Base-by-base conservation (phyloP, 1,140 invertebrate genomes). In the Stegodyphus dumicola region DNA sequence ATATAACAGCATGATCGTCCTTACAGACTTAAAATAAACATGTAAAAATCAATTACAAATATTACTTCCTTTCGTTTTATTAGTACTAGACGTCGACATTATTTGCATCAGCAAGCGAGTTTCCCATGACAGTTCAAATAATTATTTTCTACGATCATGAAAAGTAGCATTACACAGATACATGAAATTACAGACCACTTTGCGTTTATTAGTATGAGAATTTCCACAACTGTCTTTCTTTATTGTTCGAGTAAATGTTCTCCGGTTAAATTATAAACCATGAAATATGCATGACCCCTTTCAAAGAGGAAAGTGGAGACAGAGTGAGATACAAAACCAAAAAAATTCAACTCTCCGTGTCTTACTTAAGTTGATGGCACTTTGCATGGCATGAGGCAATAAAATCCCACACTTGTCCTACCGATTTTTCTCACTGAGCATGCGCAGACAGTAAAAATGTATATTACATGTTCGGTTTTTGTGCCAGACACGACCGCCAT, bases 341-440 rank as follows among this genome's bases (percentile, higher is more conserved):
- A 33, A 33, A 33, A 33, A 33, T 1, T 33, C 33, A 33, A 3
- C 33, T 33, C 33, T 33, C 33, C 33, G 33, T 33, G 33, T 33
- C 33, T 77, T 66, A 33, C 33, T 66, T 60, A 18, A 77, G 56
- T 65, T 49, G 49, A 77, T 66, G 6, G 48, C 56, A 7, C 10
- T 17, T 77, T 77, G 75, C 75, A 77, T 77, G 75, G 75, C 51
- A 77, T 7, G 11, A 52, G n/a, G 75, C 75, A 77, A 77, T 77
- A 77, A 77, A 77, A 51, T 17, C 15, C 75, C 17, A 66, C 60
- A 15, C 64, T 60, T 15, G 9, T 33, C 33, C 33, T 33, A 33
- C 33, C 15, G 56, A 60, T 15, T 60, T 60, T 60, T 60, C 75
- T 60, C 54, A n/a, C 33, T 18, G n/a, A 15, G 13, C 75, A 77